Evolutionary conservation across 2,113 vertebrate genomes (phyloP).

Genomic region (Thalassoma bifasciatum): DNA sequence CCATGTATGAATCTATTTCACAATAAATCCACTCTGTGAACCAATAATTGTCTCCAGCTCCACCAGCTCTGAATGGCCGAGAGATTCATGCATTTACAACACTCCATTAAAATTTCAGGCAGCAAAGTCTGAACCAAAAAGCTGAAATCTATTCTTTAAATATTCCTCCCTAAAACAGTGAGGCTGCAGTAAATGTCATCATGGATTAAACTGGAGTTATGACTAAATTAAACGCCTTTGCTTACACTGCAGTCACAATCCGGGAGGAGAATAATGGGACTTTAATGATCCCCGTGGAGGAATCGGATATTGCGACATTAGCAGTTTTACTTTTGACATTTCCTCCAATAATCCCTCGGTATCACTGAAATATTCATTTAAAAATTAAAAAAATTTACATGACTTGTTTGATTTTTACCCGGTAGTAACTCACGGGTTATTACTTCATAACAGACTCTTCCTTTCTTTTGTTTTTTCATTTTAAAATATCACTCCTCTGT

Average conservation of each 20-base stretch:
- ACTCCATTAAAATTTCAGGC: not conserved
- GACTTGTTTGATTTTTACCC: not conserved
- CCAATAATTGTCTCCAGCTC: too few relatives aligned
- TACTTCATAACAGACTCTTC: slow-evolving; percentile 46
- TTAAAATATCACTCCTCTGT: slow-evolving; percentile 33
- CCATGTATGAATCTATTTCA: too few relatives aligned
- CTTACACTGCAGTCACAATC: slow-evolving; percentile 25
- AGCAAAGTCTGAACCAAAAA: slow-evolving; percentile 1
- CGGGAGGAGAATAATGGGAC: slow-evolving; percentile 39
- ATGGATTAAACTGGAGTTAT: slow-evolving; percentile 45
- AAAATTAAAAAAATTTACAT: slow-evolving; percentile 1
- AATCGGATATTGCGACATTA: slow-evolving; percentile 52
- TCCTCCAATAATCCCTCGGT: slow-evolving; percentile 22
- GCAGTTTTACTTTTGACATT: slow-evolving; percentile 57
- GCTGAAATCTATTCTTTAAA: not conserved
- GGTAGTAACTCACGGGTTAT: slow-evolving; percentile 31
- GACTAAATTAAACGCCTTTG: slow-evolving; percentile 41
- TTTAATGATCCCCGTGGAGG: slow-evolving; percentile 55
- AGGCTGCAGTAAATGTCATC: slow-evolving; percentile 53
- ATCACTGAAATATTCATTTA: slow-evolving; percentile 21
- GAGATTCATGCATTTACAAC: not conserved
- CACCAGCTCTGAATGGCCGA: too few relatives aligned
- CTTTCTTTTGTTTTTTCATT: slow-evolving; percentile 33
- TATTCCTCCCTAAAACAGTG: not conserved
- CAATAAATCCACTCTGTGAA: too few relatives aligned